These are phyloP conservation scores for Cariama cristata DNA, from an alignment of 2,113 vertebrate genomes.

Conservation along the genomic window DNA sequence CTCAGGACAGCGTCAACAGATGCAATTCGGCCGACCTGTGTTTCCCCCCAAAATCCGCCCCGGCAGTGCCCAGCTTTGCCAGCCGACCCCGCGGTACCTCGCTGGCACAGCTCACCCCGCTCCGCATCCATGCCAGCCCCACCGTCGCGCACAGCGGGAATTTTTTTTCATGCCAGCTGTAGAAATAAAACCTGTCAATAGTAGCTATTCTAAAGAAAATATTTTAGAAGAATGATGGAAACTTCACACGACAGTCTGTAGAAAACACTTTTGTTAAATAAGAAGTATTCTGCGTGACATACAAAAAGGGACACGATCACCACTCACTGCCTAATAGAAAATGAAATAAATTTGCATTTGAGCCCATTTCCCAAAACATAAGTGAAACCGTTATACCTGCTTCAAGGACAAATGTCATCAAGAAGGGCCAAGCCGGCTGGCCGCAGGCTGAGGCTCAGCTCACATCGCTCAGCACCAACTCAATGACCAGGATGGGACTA, in stretches of 20 bases:
- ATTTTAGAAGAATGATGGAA: fast-evolving
- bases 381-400: background rate
- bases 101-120: background rate
- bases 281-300: fast-evolving
- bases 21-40: fast-evolving
- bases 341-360: background rate
- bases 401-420: background rate
- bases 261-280: background rate
- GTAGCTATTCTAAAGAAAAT: background rate
- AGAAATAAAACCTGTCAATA: background rate
- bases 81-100: too few species aligned
- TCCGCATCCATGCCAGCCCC: background rate
- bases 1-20: background rate
- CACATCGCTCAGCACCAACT: background rate
- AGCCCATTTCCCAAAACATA: background rate
- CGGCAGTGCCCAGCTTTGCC: fast-evolving
- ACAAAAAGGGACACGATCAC: background rate
- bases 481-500: background rate
- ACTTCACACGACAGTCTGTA: background rate
- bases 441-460: background rate
- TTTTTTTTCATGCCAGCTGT: fast-evolving
- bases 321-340: background rate
- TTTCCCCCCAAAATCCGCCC: fast-evolving
- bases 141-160: fast-evolving
- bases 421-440: background rate